These are phyloP conservation scores for Lophotriccus pileatus DNA, from an alignment of 2,797 vertebrate genomes.

Conservation along the genomic window DNA sequence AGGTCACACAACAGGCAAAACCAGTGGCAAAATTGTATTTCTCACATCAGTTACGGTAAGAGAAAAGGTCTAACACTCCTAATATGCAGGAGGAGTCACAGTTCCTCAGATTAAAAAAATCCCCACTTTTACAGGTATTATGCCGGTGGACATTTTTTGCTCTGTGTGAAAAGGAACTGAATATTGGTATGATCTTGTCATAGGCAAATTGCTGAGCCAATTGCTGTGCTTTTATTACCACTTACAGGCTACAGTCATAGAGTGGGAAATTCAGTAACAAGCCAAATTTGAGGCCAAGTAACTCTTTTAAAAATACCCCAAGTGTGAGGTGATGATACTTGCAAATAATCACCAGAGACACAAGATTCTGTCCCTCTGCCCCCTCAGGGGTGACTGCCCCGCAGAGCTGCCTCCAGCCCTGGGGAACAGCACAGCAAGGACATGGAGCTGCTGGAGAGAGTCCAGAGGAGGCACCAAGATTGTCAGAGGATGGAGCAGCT, in stretches of 20 bases:
- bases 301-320: not conserved
- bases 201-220: not conserved
- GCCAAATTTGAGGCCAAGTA: not conserved
- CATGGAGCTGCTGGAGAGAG: fast-evolving
- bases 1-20: not conserved
- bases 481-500: not conserved
- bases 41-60: not conserved
- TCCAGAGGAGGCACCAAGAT: not conserved
- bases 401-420: not conserved
- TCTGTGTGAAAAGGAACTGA: not conserved
- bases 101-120: not conserved
- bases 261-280: not conserved
- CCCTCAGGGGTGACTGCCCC: not conserved
- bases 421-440: too few species aligned
- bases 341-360: not conserved
- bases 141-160: not conserved
- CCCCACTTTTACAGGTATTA: not conserved
- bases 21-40: not conserved
- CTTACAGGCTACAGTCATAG: not conserved
- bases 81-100: not conserved
- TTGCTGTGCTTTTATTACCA: not conserved
- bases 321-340: fast-evolving
- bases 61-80: not conserved
- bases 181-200: not conserved
- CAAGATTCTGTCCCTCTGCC: not conserved